Conservation (phyloP, 2,888 invertebrate genomes). For the Megastigmus dorsalis region DNA sequence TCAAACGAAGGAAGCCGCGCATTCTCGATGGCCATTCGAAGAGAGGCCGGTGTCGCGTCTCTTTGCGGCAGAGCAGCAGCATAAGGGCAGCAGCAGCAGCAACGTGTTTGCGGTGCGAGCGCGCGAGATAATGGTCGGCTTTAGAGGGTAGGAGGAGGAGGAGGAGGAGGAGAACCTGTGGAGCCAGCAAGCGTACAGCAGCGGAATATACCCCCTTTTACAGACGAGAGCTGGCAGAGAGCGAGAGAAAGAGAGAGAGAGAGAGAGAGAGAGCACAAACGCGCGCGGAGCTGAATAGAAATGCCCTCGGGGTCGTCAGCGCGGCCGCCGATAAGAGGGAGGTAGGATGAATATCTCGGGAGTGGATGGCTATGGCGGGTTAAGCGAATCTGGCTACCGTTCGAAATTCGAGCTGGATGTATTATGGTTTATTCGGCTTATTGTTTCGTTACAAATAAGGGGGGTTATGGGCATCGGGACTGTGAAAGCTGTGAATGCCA, state of each 20-base stretch:
- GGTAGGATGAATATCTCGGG: neutral
- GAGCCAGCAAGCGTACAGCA: neutral
- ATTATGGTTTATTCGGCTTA: too few relatives aligned
- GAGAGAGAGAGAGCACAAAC: too few relatives aligned
- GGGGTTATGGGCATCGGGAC: too few relatives aligned
- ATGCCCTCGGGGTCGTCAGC: constrained; percentile 2
- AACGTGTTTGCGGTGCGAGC: neutral
- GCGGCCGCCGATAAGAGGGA: neutral
- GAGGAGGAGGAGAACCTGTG: neutral
- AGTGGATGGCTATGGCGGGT: too few relatives aligned
- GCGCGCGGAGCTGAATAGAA: constrained; percentile 4
- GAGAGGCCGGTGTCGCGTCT: neutral
- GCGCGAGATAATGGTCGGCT: neutral
- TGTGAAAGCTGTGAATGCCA: too few relatives aligned
- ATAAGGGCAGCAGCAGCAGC: neutral
- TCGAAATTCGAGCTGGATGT: too few relatives aligned
- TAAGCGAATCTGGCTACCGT: too few relatives aligned
- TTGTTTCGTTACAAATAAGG: too few relatives aligned
- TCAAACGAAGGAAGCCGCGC: too few relatives aligned
- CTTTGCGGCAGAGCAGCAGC: neutral
- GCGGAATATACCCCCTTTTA: constrained; percentile 1
- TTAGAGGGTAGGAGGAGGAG: too few relatives aligned
- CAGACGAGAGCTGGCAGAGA: neutral
- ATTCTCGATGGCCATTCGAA: too few relatives aligned
- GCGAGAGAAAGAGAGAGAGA: too few relatives aligned